Evolutionary conservation across 2,888 invertebrate species (phyloP).

Genomic region (Gryllus longicercus): DNA sequence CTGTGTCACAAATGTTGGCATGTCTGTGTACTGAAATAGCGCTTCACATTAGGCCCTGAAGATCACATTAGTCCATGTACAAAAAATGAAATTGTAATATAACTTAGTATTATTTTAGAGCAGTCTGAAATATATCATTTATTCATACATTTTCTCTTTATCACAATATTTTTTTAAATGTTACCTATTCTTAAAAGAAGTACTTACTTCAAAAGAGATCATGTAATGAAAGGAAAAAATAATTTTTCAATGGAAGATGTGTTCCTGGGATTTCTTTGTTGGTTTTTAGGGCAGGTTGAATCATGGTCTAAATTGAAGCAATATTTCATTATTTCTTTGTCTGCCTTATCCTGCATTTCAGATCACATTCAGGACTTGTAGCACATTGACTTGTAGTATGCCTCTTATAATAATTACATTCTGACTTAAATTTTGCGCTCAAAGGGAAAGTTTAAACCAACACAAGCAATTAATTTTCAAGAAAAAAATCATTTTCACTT

Average conservation of each 20-base stretch:
- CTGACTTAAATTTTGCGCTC: neutral
- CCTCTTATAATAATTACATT: neutral
- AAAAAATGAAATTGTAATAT: no score
- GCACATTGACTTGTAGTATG: slow-evolving; percentile 12
- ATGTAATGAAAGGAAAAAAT: neutral
- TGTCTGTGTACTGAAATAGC: slow-evolving; percentile 29
- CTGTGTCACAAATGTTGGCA: slow-evolving; percentile 33
- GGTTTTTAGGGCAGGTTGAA: neutral
- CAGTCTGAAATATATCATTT: no score
- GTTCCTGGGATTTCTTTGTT: neutral
- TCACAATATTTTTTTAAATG: no score
- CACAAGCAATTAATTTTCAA: no score
- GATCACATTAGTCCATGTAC: neutral
- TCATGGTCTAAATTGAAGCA: neutral
- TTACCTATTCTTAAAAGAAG: no score
- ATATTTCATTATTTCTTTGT: neutral
- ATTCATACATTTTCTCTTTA: no score
- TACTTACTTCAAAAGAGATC: no score
- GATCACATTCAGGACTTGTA: slow-evolving; percentile 20
- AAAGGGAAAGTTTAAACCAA: neutral
- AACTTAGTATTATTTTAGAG: no score
- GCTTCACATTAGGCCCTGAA: neutral
- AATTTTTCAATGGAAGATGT: neutral
- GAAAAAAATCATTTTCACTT: neutral
- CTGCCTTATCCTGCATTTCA: neutral